Base-by-base conservation (phyloP, 2,888 invertebrate genomes). In the Leptinotarsa rubiginosa region DNA sequence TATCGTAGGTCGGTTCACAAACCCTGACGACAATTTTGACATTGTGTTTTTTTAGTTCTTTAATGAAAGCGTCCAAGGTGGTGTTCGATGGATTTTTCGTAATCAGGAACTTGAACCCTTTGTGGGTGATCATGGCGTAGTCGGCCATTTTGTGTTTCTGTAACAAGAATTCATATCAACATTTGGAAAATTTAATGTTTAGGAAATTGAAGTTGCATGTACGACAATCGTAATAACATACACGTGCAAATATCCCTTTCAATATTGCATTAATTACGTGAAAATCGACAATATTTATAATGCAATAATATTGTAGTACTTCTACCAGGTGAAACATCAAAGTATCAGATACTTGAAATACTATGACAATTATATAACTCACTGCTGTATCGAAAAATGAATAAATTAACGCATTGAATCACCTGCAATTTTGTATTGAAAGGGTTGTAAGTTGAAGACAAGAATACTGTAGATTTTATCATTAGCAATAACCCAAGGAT, bases 81-180 rank as follows among this genome's bases (percentile, higher is more conserved):
- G 76, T 79, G 59, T 81, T 77, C 2, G 79, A 77, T 4, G 82
- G 82, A 52, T 78, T 80, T 73, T 79, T 82, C 50, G 81, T 80
- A 56, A 82, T 82, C 18, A 82, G 75, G 67, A 82, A 82, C 70
- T 77, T 78, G 75, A 80, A 81, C 15, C 79, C 79, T 67, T 79
- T 81, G 75, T 77, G 74, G 66, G 62, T 70, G 65, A 82, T 79
- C 50, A 81, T 80, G 20, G 78, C 78, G 64, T 74, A 79, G 54
- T 79, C 79, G 72, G 72, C 73, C 73, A 70, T 72, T 47, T 54
- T 47, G 68, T 69, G 56, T 22, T 54, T 54, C 68, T 54, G 52
- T 31, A 68, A 31, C 25, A n/a, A 31, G n/a, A 62, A 15, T 3
- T 49, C 18, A 22, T 47, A 31, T 64, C 16, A 59, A 59, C 18